Percentiles rank a stretch among this genome's conserved stretches.
phyloP scores from a whole-genome alignment of 2,888 invertebrate genomes.

The Pollenia amentaria region DNA sequence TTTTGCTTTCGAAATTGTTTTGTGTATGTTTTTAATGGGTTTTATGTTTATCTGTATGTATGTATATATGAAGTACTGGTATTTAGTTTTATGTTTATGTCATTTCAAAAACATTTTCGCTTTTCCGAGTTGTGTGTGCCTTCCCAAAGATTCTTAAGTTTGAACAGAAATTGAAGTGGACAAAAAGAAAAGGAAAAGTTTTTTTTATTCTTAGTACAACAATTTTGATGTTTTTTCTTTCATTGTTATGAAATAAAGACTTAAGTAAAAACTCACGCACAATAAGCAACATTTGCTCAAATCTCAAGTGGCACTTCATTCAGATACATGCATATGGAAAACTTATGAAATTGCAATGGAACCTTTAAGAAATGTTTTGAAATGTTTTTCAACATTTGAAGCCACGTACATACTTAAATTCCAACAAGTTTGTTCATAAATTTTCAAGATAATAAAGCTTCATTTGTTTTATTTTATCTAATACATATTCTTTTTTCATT shows the following conservation, averaged over 20 bases:
- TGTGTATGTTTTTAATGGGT: constrained; percentile 61
- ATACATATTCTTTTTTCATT: too few relatives aligned
- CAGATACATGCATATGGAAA: background rate
- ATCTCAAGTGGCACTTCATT: constrained; percentile 28
- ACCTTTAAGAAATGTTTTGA: background rate
- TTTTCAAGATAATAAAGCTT: constrained; percentile 9
- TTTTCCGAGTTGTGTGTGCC: constrained; percentile 13
- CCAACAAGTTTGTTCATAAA: background rate
- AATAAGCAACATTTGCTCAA: constrained; percentile 27
- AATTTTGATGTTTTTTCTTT: background rate
- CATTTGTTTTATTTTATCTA: background rate
- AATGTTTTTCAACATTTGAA: background rate
- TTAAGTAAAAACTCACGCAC: constrained; percentile 9
- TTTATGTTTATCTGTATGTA: constrained; percentile 24
- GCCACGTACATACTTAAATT: too few relatives aligned
- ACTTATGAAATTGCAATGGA: background rate
- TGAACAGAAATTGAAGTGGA: constrained; percentile 40
- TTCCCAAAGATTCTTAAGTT: constrained; percentile 28
- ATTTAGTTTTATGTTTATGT: constrained; percentile 52
- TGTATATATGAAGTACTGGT: background rate
- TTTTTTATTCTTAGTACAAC: background rate
- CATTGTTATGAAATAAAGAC: background rate
- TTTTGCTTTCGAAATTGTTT: constrained; percentile 11
- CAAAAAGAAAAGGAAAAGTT: constrained; percentile 36
- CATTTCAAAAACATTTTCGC: constrained; percentile 8